Evolutionary conservation across 2,888 invertebrate species (phyloP).

Genomic region (Digitonthophagus gazella): DNA sequence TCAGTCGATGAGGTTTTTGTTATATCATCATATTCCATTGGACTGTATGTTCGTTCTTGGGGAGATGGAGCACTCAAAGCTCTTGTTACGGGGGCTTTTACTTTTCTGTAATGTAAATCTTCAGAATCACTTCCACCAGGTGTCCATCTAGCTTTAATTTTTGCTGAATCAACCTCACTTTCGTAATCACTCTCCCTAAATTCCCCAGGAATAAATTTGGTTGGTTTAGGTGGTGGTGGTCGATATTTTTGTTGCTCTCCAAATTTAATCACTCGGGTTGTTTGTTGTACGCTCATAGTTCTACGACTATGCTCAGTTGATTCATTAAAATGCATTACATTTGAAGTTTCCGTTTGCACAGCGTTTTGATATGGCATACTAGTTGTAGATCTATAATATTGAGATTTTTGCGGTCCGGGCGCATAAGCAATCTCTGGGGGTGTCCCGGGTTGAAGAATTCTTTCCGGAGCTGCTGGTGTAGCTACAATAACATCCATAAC

Average conservation of each 20-base stretch:
- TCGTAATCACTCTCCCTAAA: constrained; percentile 69
- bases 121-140: constrained; percentile 60
- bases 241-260: constrained; percentile 52
- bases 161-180: constrained; percentile 62
- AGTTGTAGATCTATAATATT: constrained; percentile 58
- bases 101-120: constrained; percentile 60
- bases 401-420: constrained; percentile 53
- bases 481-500: constrained; percentile 43
- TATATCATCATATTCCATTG: constrained; percentile 63
- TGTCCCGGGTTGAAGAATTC: constrained; percentile 56
- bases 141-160: constrained; percentile 64
- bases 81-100: constrained; percentile 57
- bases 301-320: constrained; percentile 64
- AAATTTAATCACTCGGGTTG: constrained; percentile 66
- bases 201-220: constrained; percentile 64
- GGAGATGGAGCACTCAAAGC: constrained; percentile 55
- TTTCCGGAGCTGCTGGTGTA: constrained; percentile 42
- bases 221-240: constrained; percentile 59
- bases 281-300: constrained; percentile 67
- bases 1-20: constrained; percentile 38
- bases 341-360: constrained; percentile 66
- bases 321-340: constrained; percentile 69
- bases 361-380: constrained; percentile 61
- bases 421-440: constrained; percentile 61
- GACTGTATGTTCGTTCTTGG: constrained; percentile 56